Conservation (phyloP, 2,797 vertebrate genomes). For the Aselliscus stoliczkanus region DNA sequence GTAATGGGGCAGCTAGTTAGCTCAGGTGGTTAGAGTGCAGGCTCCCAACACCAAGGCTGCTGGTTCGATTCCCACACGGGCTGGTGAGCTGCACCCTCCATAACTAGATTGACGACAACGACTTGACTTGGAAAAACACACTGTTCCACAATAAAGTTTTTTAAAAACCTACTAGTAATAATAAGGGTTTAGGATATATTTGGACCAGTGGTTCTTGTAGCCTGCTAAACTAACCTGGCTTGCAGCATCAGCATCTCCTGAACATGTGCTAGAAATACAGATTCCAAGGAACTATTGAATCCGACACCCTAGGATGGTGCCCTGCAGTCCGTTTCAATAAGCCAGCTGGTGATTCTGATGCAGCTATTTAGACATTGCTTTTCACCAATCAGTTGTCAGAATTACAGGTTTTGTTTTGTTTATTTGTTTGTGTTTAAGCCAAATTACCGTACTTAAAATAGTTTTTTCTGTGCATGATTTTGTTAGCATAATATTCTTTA, state of each 20-base stretch:
- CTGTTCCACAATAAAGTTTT: too few relatives aligned
- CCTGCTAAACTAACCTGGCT: background rate
- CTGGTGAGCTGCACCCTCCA: too few relatives aligned
- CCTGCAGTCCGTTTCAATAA: background rate
- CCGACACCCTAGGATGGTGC: background rate
- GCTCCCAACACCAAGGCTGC: too few relatives aligned
- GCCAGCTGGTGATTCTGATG: background rate
- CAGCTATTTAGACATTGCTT: background rate
- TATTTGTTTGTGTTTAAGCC: background rate
- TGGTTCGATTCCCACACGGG: too few relatives aligned
- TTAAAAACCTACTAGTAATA: background rate
- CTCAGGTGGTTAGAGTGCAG: too few relatives aligned
- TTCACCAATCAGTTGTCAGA: background rate
- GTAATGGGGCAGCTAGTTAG: too few relatives aligned
- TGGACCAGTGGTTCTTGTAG: background rate
- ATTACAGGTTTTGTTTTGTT: background rate
- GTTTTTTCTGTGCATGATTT: background rate
- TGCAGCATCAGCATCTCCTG: background rate
- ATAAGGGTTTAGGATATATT: background rate
- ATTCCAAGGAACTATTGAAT: background rate
- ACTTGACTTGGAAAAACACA: too few relatives aligned
- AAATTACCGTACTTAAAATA: background rate
- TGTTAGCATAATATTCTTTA: background rate
- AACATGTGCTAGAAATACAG: background rate
- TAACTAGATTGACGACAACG: too few relatives aligned